phyloP scores from a whole-genome alignment of 2,113 vertebrate species.

The Donacobius atricapilla region DNA sequence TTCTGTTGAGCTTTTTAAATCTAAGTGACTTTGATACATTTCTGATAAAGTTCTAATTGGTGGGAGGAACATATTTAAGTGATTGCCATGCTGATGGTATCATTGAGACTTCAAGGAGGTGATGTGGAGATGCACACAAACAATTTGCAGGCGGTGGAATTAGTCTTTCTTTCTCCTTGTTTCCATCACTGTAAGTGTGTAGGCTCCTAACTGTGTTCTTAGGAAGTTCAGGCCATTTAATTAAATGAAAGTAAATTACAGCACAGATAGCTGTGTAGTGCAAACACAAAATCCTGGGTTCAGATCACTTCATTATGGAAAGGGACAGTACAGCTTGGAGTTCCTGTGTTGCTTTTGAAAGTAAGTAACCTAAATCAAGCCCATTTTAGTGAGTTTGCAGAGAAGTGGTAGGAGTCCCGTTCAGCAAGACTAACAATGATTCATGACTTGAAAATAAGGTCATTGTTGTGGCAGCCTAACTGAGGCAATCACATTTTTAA shows the following conservation, averaged over 20 bases:
- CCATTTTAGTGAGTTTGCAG: neutral
- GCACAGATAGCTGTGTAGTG: neutral
- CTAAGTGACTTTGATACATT: neutral
- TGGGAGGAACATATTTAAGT: neutral
- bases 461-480: neutral
- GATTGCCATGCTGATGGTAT: neutral
- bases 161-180: neutral
- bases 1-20: neutral
- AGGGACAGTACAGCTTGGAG: neutral
- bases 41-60: neutral
- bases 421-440: neutral
- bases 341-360: neutral
- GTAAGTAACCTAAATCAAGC: neutral
- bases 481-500: neutral
- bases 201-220: neutral
- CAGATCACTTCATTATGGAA: neutral
- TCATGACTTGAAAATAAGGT: neutral
- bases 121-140: neutral
- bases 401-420: neutral
- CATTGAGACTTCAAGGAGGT: neutral
- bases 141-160: neutral
- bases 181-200: neutral
- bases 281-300: neutral
- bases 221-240: neutral
- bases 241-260: neutral